Conservation (phyloP, 2,113 vertebrate species). For the Empidonax alnorum region DNA sequence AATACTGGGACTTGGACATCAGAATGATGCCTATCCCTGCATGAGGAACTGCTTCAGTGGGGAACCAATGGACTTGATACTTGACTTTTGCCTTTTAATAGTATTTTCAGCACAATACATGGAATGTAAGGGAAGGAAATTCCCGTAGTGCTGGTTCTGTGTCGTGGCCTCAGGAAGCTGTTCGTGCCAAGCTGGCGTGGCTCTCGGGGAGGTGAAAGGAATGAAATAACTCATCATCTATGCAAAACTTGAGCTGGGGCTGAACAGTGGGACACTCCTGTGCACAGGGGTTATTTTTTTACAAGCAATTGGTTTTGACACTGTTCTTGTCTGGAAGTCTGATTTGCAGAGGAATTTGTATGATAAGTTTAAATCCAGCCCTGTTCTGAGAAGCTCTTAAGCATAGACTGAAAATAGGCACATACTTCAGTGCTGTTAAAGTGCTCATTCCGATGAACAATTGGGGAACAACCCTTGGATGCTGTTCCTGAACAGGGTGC, state of each 20-base stretch:
- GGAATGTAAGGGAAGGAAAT: neutral
- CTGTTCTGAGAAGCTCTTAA: constrained; percentile 49
- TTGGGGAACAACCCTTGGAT: neutral
- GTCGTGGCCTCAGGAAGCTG: neutral
- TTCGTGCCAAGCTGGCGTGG: neutral
- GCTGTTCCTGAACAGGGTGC: neutral
- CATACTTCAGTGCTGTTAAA: neutral
- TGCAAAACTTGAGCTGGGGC: neutral
- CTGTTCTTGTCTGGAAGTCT: neutral
- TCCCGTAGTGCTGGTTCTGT: neutral
- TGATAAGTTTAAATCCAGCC: constrained; percentile 22
- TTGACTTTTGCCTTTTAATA: neutral
- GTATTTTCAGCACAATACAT: neutral
- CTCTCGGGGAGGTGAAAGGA: neutral
- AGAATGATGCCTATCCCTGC: neutral
- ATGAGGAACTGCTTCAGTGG: neutral
- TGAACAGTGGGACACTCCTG: neutral
- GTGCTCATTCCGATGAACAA: neutral
- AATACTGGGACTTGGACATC: fast-evolving
- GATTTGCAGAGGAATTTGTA: constrained; percentile 5
- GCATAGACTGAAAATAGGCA: constrained; percentile 11
- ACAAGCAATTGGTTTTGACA: neutral
- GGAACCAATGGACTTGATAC: neutral
- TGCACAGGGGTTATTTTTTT: neutral
- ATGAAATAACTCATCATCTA: neutral